These are phyloP conservation scores for Peromyscus eremicus DNA, from an alignment of 2,797 vertebrate genomes.

Conservation along the genomic window DNA sequence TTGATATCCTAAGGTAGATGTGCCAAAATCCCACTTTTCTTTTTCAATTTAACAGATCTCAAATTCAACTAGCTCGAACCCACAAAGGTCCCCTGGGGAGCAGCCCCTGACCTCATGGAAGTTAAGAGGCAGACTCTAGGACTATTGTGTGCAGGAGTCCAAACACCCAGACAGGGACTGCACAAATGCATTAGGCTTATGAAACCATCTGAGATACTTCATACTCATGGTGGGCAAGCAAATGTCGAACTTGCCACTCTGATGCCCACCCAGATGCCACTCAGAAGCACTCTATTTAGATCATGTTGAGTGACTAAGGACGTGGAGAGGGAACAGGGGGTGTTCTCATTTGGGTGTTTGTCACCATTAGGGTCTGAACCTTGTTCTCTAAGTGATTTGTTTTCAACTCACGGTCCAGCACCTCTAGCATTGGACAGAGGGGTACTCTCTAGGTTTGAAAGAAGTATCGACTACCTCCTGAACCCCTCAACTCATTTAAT, in stretches of 20 bases:
- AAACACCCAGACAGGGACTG: neutral
- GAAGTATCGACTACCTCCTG: neutral
- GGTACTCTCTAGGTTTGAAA: constrained; percentile 10
- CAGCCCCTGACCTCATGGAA: neutral
- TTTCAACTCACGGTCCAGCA: constrained; percentile 8
- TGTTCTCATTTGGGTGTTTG: neutral
- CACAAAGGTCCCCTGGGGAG: neutral
- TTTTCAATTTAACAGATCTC: constrained; percentile 52
- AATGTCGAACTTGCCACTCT: neutral
- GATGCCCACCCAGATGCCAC: neutral
- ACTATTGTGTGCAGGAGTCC: neutral
- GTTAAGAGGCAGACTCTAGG: neutral
- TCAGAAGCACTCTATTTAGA: neutral
- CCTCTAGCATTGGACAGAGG: neutral
- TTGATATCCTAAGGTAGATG: neutral
- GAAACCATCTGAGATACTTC: neutral
- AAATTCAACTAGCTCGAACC: constrained; percentile 12
- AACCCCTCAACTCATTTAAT: neutral
- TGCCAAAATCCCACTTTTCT: constrained; percentile 41
- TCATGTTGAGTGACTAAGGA: neutral
- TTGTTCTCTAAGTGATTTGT: neutral
- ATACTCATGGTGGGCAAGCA: neutral
- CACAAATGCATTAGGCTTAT: neutral
- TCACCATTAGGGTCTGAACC: neutral
- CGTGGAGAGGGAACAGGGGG: neutral